Conservation (phyloP, 2,113 vertebrate species). For the Catagonus wagneri region DNA sequence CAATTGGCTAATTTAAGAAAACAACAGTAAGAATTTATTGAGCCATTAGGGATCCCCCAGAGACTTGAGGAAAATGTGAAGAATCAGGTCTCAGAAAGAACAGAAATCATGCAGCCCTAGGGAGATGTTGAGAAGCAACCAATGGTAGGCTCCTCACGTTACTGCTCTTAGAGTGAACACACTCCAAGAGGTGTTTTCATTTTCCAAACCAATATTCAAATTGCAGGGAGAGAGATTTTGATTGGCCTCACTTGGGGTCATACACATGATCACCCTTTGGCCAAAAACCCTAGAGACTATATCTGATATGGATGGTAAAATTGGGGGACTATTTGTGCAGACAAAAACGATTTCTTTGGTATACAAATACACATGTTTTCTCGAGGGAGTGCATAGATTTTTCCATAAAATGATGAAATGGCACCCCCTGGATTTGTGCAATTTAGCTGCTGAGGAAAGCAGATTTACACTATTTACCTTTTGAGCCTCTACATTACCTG, state of each 20-base stretch:
- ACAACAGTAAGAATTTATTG: background rate
- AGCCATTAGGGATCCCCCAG: background rate
- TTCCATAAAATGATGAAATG: background rate
- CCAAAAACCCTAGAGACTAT: background rate
- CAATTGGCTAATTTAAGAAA: background rate
- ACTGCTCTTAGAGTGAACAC: background rate
- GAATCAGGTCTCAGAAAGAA: background rate
- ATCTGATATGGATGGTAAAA: conserved; percentile 2
- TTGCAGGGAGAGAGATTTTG: background rate
- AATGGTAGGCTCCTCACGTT: background rate
- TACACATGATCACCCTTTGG: background rate
- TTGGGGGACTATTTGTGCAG: background rate
- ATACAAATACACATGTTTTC: background rate
- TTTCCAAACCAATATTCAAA: background rate
- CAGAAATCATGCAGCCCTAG: background rate
- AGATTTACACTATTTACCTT: background rate
- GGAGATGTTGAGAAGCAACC: background rate
- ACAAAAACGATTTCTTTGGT: background rate
- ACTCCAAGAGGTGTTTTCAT: background rate
- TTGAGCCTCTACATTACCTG: background rate
- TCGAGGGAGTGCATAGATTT: background rate
- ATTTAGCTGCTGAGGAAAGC: background rate
- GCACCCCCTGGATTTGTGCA: background rate
- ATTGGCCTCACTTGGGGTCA: background rate
- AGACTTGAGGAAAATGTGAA: background rate